Conservation (phyloP, 2,113 vertebrate species). For the Leptocoma aspasia region DNA sequence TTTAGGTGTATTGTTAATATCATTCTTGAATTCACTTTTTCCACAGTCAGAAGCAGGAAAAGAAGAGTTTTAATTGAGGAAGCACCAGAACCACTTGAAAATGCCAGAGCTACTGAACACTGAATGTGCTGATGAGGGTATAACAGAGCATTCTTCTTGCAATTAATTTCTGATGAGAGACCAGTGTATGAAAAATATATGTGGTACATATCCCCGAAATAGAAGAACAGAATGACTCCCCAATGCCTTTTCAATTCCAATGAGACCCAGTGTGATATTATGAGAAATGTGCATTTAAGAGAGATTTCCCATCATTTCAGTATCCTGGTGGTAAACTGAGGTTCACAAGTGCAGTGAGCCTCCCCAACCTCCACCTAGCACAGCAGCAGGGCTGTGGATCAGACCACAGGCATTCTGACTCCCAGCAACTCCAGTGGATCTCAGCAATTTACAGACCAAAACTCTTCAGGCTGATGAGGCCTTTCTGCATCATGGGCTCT, state of each 20-base stretch:
- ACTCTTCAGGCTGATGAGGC: not conserved
- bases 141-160: not conserved
- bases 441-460: not conserved
- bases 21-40: not conserved
- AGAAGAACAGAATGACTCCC: not conserved
- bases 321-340: not conserved
- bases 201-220: not conserved
- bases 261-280: not conserved
- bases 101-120: not conserved
- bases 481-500: not conserved
- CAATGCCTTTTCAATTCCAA: not conserved
- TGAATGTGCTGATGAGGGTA: not conserved
- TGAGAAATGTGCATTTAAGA: not conserved
- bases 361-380: not conserved
- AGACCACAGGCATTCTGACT: not conserved
- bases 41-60: not conserved
- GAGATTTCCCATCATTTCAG: not conserved
- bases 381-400: not conserved
- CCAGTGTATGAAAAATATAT: not conserved
- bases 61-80: not conserved
- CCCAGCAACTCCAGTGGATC: not conserved
- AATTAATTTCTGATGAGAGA: not conserved
- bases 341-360: not conserved
- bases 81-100: not conserved
- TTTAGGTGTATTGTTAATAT: not conserved